These are phyloP conservation scores for Phasia obesa DNA, from an alignment of 2,888 invertebrate genomes.

Conservation along the genomic window DNA sequence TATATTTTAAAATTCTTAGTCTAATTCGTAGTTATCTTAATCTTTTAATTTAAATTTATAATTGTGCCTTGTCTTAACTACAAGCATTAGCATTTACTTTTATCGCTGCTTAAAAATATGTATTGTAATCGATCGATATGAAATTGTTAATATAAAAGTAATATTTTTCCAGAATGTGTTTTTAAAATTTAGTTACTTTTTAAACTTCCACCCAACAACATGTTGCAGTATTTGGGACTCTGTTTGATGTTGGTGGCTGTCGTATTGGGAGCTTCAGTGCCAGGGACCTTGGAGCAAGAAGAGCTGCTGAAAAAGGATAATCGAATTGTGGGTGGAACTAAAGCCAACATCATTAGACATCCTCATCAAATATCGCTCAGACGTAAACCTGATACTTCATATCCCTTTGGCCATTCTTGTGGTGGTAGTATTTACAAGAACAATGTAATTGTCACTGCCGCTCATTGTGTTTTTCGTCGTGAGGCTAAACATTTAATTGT, in stretches of 20 bases:
- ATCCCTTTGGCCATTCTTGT: constrained; percentile 75
- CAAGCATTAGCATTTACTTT: too few relatives aligned
- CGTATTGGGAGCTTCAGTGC: not conserved
- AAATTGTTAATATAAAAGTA: not conserved
- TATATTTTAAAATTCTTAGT: too few relatives aligned
- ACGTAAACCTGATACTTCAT: constrained; percentile 69
- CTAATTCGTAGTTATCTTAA: too few relatives aligned
- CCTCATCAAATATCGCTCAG: constrained; percentile 78
- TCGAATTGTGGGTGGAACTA: constrained; percentile 78
- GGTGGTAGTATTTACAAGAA: constrained; percentile 76
- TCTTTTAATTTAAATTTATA: too few relatives aligned
- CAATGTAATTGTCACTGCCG: constrained; percentile 76
- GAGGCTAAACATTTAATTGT: constrained; percentile 76
- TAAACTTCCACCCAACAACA: not conserved
- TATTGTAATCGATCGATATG: not conserved
- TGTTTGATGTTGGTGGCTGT: not conserved
- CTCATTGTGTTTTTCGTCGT: constrained; percentile 76
- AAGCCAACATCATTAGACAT: constrained; percentile 72
- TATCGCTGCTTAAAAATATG: not conserved
- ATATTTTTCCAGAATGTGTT: not conserved
- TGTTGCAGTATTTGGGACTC: constrained; percentile 21
- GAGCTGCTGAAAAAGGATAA: constrained; percentile 54
- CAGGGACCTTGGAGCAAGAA: not conserved
- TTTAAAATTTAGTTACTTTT: constrained; percentile 12
- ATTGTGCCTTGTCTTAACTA: too few relatives aligned